Evolutionary conservation across 2,888 invertebrate species (phyloP), one percentile per base, ranked within the genome.

Genomic region (Tetheella fluctuosa): DNA sequence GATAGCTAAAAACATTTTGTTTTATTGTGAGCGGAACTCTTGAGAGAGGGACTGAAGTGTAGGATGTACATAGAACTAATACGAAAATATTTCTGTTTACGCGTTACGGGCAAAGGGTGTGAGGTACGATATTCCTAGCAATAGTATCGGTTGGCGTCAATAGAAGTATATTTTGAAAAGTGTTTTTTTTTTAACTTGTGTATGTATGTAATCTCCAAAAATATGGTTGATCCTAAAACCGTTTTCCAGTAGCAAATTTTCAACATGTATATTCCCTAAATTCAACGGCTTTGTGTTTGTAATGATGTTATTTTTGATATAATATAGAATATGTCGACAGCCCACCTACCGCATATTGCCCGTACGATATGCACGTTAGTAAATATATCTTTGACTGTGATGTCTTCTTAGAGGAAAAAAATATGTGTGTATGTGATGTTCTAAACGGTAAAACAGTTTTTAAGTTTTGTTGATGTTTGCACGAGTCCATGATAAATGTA

Each of bases 391-490:
- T 86, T 86, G 90, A 87, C 92, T 93, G 92, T 93, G 92, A 93
- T 93, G 91, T 91, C 90, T 92, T 92, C 90, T 84, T 90, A 91
- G 89, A 91, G 87, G 86, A 91, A 87, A 84, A 87, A 84, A 79
- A 75, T 54, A 34, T 81, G 83, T 84, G 85, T 85, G 83, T 83
- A 85, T 88, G 90, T 89, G 85, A 88, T 90, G 84, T 81, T 85
- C 73, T 80, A 81, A 83, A 81, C 74, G 83, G 75, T 70, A 76
- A 76, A 68, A 73, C 78, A 67, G 69, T 70, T 62, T 77, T 84
- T 88, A 73, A 76, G 80, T 88, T 84, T 83, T 89, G 86, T 90
- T 90, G 79, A 83, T 83, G 84, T 88, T 85, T 84, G 82, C 79
- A 81, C 80, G 81, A 82, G 73, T 81, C 76, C 75, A 78, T 77